Conservation (phyloP, 1,140 invertebrate genomes). For the Heliconius melpomene region DNA sequence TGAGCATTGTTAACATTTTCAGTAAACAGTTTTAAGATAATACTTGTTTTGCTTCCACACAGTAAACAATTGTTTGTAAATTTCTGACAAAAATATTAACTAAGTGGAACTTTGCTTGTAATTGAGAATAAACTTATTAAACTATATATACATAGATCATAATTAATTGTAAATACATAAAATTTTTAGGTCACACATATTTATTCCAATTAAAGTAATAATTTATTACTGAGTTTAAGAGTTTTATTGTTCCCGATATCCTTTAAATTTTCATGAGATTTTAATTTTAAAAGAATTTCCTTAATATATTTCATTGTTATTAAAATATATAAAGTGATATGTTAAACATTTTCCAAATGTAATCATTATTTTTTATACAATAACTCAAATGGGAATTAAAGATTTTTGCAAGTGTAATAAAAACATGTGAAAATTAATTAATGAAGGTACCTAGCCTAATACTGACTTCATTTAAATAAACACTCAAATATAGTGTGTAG, state of each 20-base stretch:
- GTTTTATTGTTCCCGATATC: not conserved
- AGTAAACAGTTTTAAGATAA: not conserved
- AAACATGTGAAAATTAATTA: not conserved
- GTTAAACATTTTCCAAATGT: not conserved
- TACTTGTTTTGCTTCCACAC: not conserved
- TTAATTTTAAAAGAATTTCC: not conserved
- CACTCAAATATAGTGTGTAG: not conserved
- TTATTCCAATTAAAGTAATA: not conserved
- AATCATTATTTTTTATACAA: not conserved
- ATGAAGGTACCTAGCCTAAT: not conserved
- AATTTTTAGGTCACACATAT: not conserved
- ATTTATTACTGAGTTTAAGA: not conserved
- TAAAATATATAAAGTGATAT: not conserved
- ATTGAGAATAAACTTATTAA: not conserved
- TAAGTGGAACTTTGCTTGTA: not conserved
- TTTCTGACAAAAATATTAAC: not conserved
- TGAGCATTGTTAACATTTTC: not conserved
- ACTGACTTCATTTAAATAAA: slow-evolving; percentile 4
- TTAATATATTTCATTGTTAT: not conserved
- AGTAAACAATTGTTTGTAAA: not conserved
- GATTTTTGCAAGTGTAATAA: not conserved
- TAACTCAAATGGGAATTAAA: not conserved
- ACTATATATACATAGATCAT: not conserved
- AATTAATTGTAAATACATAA: not conserved
- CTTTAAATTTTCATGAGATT: not conserved